Conservation (phyloP, 1,140 invertebrate species). For the Marisa cornuarietis region DNA sequence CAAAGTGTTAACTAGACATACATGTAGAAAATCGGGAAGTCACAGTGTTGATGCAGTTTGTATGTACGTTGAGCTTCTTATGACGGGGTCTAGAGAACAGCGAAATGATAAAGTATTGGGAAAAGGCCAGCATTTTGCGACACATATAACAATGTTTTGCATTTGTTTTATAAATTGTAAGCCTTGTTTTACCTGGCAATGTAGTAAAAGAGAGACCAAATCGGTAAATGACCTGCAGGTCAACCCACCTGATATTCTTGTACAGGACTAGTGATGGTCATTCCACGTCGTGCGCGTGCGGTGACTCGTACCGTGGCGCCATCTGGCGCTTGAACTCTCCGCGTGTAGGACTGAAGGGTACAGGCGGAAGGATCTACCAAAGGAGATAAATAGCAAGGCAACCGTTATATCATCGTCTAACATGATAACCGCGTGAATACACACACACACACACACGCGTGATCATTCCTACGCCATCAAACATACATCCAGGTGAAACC, state of each 20-base stretch:
- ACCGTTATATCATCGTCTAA: background rate
- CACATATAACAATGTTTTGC: background rate
- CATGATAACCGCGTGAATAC: background rate
- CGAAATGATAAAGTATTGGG: background rate
- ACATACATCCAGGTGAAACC: too few relatives aligned
- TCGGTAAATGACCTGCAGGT: background rate
- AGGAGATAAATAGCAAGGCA: background rate
- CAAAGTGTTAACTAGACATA: too few relatives aligned
- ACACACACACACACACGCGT: conserved; percentile 5
- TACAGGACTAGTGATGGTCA: background rate
- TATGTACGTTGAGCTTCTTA: too few relatives aligned
- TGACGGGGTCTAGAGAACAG: background rate
- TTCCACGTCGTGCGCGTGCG: conserved; percentile 12
- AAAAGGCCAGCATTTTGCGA: background rate
- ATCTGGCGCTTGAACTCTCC: conserved; percentile 32
- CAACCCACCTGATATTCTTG: conserved; percentile 9
- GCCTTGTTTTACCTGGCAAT: background rate
- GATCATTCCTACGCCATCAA: background rate
- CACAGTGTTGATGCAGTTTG: too few relatives aligned
- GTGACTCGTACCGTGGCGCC: conserved; percentile 25
- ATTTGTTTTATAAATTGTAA: background rate
- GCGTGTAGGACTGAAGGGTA: conserved; percentile 42
- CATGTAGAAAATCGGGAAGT: too few relatives aligned
- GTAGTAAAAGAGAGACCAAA: background rate
- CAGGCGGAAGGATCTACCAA: conserved; percentile 39